phyloP scores from a whole-genome alignment of 2,888 invertebrate genomes.

The Siphlonurus alternatus region DNA sequence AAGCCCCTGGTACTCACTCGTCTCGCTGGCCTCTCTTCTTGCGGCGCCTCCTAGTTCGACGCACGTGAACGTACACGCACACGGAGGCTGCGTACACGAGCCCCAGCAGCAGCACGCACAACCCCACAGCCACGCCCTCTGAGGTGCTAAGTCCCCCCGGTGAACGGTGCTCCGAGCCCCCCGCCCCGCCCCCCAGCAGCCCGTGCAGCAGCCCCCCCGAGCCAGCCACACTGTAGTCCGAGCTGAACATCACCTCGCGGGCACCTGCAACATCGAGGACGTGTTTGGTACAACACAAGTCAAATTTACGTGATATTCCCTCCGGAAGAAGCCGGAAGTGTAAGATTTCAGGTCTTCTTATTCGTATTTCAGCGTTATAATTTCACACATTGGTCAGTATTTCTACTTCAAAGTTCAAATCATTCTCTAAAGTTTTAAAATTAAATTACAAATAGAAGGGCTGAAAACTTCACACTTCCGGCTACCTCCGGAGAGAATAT shows the following conservation, averaged over 20 bases:
- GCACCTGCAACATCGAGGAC: conserved; percentile 49
- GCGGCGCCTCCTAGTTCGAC: conserved; percentile 32
- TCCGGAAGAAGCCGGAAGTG: too few relatives aligned
- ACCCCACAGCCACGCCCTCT: conserved; percentile 69
- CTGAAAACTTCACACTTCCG: too few relatives aligned
- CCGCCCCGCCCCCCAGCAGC: not conserved
- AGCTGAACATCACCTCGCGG: conserved; percentile 56
- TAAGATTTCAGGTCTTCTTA: too few relatives aligned
- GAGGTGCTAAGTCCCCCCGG: conserved; percentile 42
- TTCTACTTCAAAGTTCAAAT: too few relatives aligned
- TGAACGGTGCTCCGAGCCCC: not conserved
- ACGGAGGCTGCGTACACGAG: conserved; percentile 75
- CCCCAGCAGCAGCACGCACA: conserved; percentile 69
- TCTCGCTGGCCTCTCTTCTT: conserved; percentile 4
- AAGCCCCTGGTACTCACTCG: too few relatives aligned
- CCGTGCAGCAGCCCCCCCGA: not conserved
- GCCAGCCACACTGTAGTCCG: not conserved
- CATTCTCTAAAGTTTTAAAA: too few relatives aligned
- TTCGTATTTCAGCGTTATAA: too few relatives aligned
- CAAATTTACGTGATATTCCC: too few relatives aligned
- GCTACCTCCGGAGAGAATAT: too few relatives aligned
- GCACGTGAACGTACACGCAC: conserved; percentile 61
- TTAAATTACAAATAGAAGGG: too few relatives aligned
- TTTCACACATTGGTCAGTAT: too few relatives aligned
- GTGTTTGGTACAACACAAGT: too few relatives aligned